Percentiles rank a stretch among this genome's conserved stretches.
Conservation (phyloP, 2,888 invertebrate genomes). For the Drosophila nr. perissopoda region DNA sequence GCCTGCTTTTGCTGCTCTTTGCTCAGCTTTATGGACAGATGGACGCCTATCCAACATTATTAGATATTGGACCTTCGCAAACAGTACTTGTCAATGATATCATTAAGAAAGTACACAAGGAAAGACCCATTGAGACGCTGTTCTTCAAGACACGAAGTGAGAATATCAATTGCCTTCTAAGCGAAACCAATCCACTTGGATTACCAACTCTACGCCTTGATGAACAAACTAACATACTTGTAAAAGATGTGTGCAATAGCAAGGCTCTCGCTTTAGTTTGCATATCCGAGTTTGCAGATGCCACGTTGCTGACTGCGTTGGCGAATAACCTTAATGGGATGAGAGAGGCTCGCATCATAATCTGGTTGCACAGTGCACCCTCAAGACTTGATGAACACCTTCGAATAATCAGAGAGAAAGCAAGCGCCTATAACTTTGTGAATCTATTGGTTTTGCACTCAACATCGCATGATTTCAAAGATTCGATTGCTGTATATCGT, state of each 20-base stretch:
- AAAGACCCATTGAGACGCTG: constrained; percentile 8
- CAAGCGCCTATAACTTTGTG: constrained; percentile 5
- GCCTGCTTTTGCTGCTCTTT: neutral
- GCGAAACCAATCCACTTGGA: neutral
- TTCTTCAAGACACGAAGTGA: constrained; percentile 12
- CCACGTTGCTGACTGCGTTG: constrained; percentile 17
- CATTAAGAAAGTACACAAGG: constrained; percentile 3
- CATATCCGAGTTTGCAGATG: constrained; percentile 21
- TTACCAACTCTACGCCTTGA: constrained; percentile 21
- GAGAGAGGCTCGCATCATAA: constrained; percentile 25
- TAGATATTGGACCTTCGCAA: neutral
- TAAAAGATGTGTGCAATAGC: constrained; percentile 8
- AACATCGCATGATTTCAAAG: neutral
- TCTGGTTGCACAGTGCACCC: constrained; percentile 13
- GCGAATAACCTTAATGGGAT: constrained; percentile 26
- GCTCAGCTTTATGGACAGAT: neutral
- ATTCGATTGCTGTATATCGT: neutral
- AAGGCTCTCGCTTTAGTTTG: constrained; percentile 28
- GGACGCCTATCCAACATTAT: neutral
- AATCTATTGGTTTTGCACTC: constrained; percentile 29
- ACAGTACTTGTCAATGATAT: constrained; percentile 6
- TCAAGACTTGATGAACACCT: neutral
- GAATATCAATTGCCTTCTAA: neutral
- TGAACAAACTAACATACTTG: neutral
- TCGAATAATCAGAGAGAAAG: neutral